A percentile compares a stretch with the other conserved stretches of the same genome.
These are phyloP conservation scores for Axinella damicornis DNA, from an alignment of 37 sponge, comb jelly and placozoan species.

Conservation along the genomic window DNA sequence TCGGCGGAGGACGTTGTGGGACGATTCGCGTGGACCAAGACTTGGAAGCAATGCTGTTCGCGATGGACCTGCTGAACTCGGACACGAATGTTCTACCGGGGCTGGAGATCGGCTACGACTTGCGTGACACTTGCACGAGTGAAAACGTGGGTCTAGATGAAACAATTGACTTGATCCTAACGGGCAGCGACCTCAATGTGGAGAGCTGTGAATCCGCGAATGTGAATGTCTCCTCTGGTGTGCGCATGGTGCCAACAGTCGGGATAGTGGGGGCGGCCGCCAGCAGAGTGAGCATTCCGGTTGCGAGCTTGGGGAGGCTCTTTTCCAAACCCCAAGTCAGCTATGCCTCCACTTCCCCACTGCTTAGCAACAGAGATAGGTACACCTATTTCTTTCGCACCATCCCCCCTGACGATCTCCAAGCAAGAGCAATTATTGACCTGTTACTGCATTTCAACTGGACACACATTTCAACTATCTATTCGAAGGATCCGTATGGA, in stretches of 20 bases:
- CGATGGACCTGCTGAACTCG: constrained; percentile 68
- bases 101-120: constrained; percentile 69
- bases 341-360: constrained; percentile 68
- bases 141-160: constrained; percentile 60
- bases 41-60: constrained; percentile 81
- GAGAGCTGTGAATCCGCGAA: background rate
- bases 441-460: constrained; percentile 43
- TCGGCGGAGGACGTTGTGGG: background rate
- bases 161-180: constrained; percentile 49
- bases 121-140: constrained; percentile 77
- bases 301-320: constrained; percentile 55
- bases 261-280: constrained; percentile 63
- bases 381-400: constrained; percentile 80
- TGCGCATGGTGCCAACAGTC: background rate
- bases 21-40: constrained; percentile 40
- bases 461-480: constrained; percentile 44
- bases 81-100: constrained; percentile 48
- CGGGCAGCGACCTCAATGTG: background rate
- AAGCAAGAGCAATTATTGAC: constrained; percentile 80
- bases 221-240: background rate
- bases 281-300: constrained; percentile 50
- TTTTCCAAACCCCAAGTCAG: constrained; percentile 66
- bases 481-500: constrained; percentile 51
- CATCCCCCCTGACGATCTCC: constrained; percentile 70
- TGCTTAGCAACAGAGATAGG: constrained; percentile 59